Percentiles rank a stretch among this genome's conserved stretches.
These are phyloP conservation scores for Drosophila mimica DNA, from an alignment of 2,888 invertebrate genomes.

Conservation along the genomic window DNA sequence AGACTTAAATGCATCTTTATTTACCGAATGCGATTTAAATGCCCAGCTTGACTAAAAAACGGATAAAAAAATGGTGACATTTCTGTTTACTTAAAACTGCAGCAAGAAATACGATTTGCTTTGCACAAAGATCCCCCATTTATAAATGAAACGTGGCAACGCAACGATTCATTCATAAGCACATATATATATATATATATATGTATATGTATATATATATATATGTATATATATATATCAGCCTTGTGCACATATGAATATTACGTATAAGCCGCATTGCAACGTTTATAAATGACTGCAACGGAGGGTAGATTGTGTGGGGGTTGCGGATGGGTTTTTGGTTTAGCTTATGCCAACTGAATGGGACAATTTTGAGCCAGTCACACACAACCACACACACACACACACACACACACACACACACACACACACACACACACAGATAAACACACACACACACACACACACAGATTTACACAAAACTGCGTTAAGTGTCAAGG, in stretches of 20 bases:
- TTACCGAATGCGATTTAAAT: conserved; percentile 54
- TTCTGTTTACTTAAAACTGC: conserved; percentile 68
- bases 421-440: not conserved
- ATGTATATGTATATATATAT: conserved; percentile 7
- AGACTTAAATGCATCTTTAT: conserved; percentile 35
- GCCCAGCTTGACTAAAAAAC: conserved; percentile 3
- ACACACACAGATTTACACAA: not conserved
- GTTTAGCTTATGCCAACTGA: conserved; percentile 67
- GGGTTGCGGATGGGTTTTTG: not conserved
- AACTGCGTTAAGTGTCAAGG: conserved; percentile 40
- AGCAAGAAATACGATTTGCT: conserved; percentile 63
- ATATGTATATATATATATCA: conserved; percentile 9
- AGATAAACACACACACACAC: not conserved
- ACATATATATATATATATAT: not conserved
- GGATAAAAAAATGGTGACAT: conserved; percentile 42
- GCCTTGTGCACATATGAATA: not conserved
- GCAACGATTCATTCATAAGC: conserved; percentile 23
- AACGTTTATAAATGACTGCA: conserved; percentile 69
- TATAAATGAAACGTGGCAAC: conserved; percentile 59
- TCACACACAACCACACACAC: conserved; percentile 3
- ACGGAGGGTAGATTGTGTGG: conserved; percentile 9
- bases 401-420: not conserved
- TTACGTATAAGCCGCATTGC: conserved; percentile 53
- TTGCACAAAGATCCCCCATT: conserved; percentile 49
- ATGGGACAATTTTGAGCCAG: conserved; percentile 58